phyloP scores from a whole-genome alignment of 2,113 vertebrate species.

The Anhinga anhinga region DNA sequence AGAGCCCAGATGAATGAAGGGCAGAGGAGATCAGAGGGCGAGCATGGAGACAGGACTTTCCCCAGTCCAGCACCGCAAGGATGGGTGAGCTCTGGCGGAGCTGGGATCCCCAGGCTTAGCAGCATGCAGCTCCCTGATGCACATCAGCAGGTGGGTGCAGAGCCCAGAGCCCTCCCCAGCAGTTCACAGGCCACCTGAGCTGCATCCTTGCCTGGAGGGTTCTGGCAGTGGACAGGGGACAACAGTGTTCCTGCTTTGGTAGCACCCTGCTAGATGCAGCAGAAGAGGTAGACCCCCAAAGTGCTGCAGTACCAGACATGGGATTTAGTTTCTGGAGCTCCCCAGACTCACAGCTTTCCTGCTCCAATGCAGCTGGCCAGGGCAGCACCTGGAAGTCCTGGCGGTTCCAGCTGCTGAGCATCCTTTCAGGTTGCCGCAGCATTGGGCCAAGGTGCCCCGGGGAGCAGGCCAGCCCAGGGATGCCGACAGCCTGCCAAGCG shows the following conservation, averaged over 20 bases:
- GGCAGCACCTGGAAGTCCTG: neutral
- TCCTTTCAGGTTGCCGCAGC: neutral
- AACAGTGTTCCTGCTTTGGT: rapidly evolving
- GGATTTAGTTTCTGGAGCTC: neutral
- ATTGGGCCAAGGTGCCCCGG: neutral
- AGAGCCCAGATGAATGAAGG: rapidly evolving
- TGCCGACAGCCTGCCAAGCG: neutral
- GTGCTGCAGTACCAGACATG: neutral
- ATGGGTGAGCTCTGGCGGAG: neutral
- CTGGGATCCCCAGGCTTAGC: neutral
- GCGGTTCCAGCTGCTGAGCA: neutral
- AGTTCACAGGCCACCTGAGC: rapidly evolving
- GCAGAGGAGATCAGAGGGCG: neutral
- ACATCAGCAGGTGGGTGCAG: neutral
- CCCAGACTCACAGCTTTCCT: neutral
- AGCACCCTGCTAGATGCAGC: neutral
- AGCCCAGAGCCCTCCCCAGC: neutral
- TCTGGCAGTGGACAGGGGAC: neutral
- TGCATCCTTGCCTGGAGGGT: neutral
- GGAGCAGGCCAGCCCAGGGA: neutral
- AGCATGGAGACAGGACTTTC: rapidly evolving
- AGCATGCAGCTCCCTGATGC: rapidly evolving
- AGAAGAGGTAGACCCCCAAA: neutral
- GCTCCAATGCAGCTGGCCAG: rapidly evolving
- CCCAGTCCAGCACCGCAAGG: rapidly evolving